These are phyloP conservation scores for Chelonoidis abingdonii DNA, from an alignment of 2,113 vertebrate species.

Conservation along the genomic window DNA sequence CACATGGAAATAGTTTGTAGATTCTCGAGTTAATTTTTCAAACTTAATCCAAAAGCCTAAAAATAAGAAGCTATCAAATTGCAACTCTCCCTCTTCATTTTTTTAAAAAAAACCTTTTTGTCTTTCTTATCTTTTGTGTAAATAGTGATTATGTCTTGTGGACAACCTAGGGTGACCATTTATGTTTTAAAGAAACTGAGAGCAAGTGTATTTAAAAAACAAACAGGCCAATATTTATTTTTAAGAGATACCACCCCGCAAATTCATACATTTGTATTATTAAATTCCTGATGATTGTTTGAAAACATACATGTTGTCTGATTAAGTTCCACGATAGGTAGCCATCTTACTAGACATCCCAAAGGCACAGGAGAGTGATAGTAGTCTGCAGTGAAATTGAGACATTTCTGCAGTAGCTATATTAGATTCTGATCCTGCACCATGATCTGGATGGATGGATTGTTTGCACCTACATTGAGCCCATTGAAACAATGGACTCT, in stretches of 20 bases:
- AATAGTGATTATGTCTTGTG: neutral
- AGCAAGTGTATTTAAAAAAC: neutral
- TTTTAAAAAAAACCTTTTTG: neutral
- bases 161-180: neutral
- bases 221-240: neutral
- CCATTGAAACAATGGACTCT: neutral
- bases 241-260: neutral
- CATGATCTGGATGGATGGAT: neutral
- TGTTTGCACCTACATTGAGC: neutral
- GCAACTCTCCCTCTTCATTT: neutral
- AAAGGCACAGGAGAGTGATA: neutral
- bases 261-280: neutral
- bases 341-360: neutral
- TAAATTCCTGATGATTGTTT: neutral
- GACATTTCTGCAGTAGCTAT: neutral
- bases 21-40: neutral
- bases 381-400: neutral
- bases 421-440: accelerated
- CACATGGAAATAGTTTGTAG: neutral
- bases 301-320: neutral
- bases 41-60: neutral
- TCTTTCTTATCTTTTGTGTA: neutral
- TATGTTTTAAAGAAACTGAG: neutral
- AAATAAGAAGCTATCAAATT: neutral
- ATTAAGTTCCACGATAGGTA: neutral